Base-by-base conservation (phyloP, 2,797 vertebrate genomes). In the Myripristis murdjan region DNA sequence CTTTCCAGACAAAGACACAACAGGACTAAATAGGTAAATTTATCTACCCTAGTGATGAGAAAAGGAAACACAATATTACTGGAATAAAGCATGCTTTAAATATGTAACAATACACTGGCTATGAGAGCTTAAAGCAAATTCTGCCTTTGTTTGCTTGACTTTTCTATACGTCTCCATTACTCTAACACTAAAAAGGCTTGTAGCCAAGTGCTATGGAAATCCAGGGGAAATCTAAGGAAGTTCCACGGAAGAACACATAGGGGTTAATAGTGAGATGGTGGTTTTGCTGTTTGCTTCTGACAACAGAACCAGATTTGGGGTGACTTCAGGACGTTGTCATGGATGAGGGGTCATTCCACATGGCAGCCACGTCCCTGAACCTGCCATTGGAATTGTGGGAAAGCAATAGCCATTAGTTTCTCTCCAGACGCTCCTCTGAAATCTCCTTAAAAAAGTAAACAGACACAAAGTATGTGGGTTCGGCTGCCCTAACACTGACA, bases 341-440 rank as follows among this genome's bases (percentile, higher is more conserved):
- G 85, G 94, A 88, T 58, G 93, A 94, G 15, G 93, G 93, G 87
- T 95, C 94, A 91, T 88, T 95, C 94, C 94, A 95, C 94, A 95
- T 94, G 87, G 93, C 93, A 67, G 94, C 93, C 92, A 95, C 91
- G 79, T 95, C 94, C 91, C 93, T 94, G 93, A 94, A 95, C 93
- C 94, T 95, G 93, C 89, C 91, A 81, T 82, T 84, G 88, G 86
- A 92, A 91, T 86, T 89, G 81, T 89, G 81, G 92, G 87, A 93
- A 91, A 93, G 92, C 85, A 91, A 85, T 72, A 93, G 49, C 71
- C 84, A 81, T 94, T 93, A 93, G 91, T 91, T 83, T 77, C 48
- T 77, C 70, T 82, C 70, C 11, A 11, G 43, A 60, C 54, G 44
- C 52, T 63, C 56, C 28, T 73, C 53, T 82, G 33, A 82, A 87